Percentiles rank a stretch among this genome's conserved stretches.
Conservation (phyloP, 2,113 vertebrate genomes). For the Mirza zaza region DNA sequence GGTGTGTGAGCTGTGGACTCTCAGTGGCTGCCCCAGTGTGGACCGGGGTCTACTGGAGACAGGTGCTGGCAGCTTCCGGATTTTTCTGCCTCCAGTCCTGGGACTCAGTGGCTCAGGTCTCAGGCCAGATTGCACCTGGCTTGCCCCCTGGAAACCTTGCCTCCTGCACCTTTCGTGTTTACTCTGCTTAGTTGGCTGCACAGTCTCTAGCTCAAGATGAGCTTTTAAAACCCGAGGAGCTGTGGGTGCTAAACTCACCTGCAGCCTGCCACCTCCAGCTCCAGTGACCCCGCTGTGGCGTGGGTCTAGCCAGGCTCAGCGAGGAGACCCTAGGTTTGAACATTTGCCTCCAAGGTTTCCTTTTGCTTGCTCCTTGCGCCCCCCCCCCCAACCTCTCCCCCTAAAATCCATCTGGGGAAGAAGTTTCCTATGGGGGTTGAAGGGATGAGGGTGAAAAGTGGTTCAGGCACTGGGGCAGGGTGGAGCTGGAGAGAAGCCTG, state of each 20-base stretch:
- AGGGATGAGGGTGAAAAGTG: background rate
- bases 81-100: background rate
- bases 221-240: background rate
- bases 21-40: rapidly evolving
- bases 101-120: rapidly evolving
- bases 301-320: background rate
- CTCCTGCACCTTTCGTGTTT: slow-evolving; percentile 2
- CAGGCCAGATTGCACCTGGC: rapidly evolving
- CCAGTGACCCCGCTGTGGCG: rapidly evolving
- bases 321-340: background rate
- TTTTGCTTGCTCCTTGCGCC: background rate
- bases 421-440: background rate
- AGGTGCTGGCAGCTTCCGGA: background rate
- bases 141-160: rapidly evolving
- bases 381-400: rapidly evolving
- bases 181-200: rapidly evolving
- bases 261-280: background rate
- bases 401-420: background rate
- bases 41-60: background rate
- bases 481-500: background rate
- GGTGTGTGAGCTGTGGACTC: rapidly evolving
- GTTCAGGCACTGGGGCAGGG: rapidly evolving
- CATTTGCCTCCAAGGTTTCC: background rate
- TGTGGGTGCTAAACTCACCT: background rate
- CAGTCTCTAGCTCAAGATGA: rapidly evolving